Evolutionary conservation across 2,888 invertebrate species (phyloP), one percentile per base, ranked within the genome.

Genomic region (Pteria penguin): DNA sequence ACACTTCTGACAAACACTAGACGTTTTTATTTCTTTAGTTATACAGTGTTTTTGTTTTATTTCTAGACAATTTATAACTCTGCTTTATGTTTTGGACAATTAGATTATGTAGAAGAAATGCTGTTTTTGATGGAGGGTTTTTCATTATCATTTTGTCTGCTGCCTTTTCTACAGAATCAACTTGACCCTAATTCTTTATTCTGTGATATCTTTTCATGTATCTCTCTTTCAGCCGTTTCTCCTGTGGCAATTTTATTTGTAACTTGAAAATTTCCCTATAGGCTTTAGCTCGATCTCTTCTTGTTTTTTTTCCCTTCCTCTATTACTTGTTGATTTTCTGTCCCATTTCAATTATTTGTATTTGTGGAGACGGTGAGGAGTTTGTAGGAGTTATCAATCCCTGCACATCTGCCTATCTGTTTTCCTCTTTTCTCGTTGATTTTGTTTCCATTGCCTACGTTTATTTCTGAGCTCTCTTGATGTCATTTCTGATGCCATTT

Each of bases 101-200:
- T 11, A 26, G 24, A 14, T 67, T 18, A 67, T 22, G n/a, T 27
- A 54, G 22, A 5, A 67, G n/a, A n/a, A 67, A n/a, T 4, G 67
- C 67, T 31, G 54, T 67, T 24, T 24, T 55, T 27, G 55, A 11
- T 67, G 33, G 29, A 18, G n/a, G 2, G 18, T 31, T 67, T n/a
- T 31, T 67, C n/a, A n/a, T n/a, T 27, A 67, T 67, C n/a, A 55
- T 31, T 11, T 67, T 31, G 22, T 54, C 52, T 29, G n/a, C 45
- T 58, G 4, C 58, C n/a, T 57, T 32, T 24, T 29, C 14, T 22
- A 31, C 24, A 33, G n/a, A 14, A 14, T 22, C 24, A 14, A 18
- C 11, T n/a, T 45, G 18, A 27, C 24, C 52, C 54, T 67, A 54
- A 54, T 27, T 29, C 8, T 69, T 22, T 57, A 58, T 26, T 57